phyloP scores from a whole-genome alignment of 2,888 invertebrate genomes.

The Papilio protenor region DNA sequence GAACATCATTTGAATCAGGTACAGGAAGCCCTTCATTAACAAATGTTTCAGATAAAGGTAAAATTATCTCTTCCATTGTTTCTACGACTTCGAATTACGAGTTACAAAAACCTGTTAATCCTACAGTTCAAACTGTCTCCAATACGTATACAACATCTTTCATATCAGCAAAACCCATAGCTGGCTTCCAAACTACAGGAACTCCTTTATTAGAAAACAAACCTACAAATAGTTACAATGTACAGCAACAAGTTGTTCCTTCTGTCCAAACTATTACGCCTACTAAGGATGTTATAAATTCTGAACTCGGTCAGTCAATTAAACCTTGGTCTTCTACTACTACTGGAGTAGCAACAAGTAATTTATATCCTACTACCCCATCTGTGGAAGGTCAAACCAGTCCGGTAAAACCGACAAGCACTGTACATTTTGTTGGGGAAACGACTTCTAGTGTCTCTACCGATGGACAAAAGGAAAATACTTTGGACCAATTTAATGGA shows the following conservation, averaged over 20 bases:
- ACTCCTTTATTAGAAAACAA: conserved; percentile 8
- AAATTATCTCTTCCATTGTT: neutral
- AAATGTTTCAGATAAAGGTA: neutral
- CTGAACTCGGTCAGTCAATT: neutral
- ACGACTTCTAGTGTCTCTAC: conserved; percentile 4
- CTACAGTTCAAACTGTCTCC: neutral
- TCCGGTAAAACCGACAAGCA: conserved; percentile 9
- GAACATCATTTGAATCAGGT: neutral
- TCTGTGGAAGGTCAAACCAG: neutral
- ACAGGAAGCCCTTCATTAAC: neutral
- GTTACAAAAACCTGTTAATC: conserved; percentile 19
- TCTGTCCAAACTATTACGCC: neutral
- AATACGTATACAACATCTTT: conserved; percentile 7
- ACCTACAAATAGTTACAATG: neutral
- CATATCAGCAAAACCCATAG: conserved; percentile 20
- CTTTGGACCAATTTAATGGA: neutral
- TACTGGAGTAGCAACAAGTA: conserved; percentile 10
- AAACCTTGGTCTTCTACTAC: conserved; percentile 22
- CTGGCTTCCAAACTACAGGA: neutral
- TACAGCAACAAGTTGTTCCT: neutral
- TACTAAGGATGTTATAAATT: neutral
- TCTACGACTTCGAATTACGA: conserved; percentile 26
- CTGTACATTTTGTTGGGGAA: neutral
- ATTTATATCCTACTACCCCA: conserved; percentile 13
- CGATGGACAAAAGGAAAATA: neutral